Evolutionary conservation across 2,888 invertebrate species (phyloP), one percentile per base, ranked within the genome.

Genomic region (Zele albiditarsus): DNA sequence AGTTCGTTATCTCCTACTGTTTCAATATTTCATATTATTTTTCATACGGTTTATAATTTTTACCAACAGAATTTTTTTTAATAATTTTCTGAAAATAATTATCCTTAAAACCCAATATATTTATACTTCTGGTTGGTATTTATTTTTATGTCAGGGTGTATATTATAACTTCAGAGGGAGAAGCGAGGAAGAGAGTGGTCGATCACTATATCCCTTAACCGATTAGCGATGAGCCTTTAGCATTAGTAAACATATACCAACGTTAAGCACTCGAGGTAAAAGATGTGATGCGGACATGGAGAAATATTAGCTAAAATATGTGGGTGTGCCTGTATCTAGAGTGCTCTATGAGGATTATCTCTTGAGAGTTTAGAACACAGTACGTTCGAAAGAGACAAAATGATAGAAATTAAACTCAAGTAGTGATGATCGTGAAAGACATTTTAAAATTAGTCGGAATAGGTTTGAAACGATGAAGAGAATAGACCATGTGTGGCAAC

Each of bases 401-500:
- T 62, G 53, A 67, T 63, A 58, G 27, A 31, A 14, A 33, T 38
- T 33, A 42, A 46, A 28, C n/a, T n/a, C 25, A 58, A 46, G 8
- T 25, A 57, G 28, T 68, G 72, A 77, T 70, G 82, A 81, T 82
- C 79, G 76, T 80, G 73, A 79, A 77, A 77, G 75, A 78, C 79
- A 49, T 78, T 79, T 53, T 79, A 78, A 86, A 85, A 85, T 86
- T 84, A 83, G 83, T 82, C 79, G 83, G 82, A 38, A 83, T 86
- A 82, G n/a, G 82, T 85, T 86, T 84, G 78, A 78, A 84, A 84
- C 81, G 79, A 75, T 75, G 77, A 78, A 79, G 77, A 78, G 3
- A n/a, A 46, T 16, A 46, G n/a, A 46, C n/a, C 16, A 46, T n/a
- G n/a, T 46, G 46, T 46, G 46, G 46, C 46, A 46, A 46, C 46